These are phyloP conservation scores for Trichonephila clavata DNA, from an alignment of 1,140 invertebrate genomes.

Conservation along the genomic window DNA sequence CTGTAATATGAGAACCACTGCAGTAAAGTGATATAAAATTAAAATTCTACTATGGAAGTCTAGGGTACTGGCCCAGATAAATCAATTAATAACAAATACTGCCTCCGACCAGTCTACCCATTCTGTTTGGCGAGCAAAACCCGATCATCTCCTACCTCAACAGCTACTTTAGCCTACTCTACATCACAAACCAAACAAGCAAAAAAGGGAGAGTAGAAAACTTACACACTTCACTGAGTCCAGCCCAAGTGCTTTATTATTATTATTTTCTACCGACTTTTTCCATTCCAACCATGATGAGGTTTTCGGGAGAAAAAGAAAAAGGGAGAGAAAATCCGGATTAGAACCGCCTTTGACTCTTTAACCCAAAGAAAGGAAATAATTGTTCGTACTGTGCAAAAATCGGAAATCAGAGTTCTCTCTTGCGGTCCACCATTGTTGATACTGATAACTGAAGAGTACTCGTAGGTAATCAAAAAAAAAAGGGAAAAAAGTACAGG, in stretches of 20 bases:
- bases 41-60: too few species aligned
- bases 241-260: background rate
- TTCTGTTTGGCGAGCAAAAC: background rate
- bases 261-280: slow-evolving; percentile 34
- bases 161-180: slow-evolving; percentile 30
- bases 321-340: slow-evolving; percentile 33
- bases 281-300: background rate
- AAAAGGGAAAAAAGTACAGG: background rate
- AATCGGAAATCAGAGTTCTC: slow-evolving; percentile 54
- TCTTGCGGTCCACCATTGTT: slow-evolving; percentile 40
- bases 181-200: background rate
- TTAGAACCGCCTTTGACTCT: slow-evolving; percentile 50
- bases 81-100: background rate
- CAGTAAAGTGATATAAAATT: too few species aligned
- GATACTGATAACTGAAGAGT: background rate
- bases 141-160: background rate
- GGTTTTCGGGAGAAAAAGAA: background rate
- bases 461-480: background rate
- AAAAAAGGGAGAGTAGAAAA: background rate
- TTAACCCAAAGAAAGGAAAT: slow-evolving; percentile 47
- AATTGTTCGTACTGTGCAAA: slow-evolving; percentile 34
- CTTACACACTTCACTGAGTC: background rate
- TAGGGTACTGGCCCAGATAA: too few species aligned
- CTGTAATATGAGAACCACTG: too few species aligned
- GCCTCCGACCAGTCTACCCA: background rate